Percentiles rank a stretch among this genome's conserved stretches.
phyloP scores from a whole-genome alignment of 2,888 invertebrate genomes.

The Drosophila peninsularis region DNA sequence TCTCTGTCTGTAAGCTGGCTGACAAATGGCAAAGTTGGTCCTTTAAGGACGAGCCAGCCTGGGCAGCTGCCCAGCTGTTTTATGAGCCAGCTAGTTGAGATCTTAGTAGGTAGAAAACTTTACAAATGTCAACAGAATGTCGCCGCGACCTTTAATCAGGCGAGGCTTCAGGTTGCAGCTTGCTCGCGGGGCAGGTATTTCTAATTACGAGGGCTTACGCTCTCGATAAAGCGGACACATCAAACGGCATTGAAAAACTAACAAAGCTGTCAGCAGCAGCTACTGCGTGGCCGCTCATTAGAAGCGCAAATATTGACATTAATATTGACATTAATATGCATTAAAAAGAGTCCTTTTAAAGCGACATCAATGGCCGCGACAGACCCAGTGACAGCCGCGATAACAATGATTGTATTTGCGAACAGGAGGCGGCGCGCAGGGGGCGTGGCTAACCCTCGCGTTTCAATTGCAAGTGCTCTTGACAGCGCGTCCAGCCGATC shows the following conservation, averaged over 20 bases:
- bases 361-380: conserved; percentile 72
- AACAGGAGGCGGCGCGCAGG: neutral
- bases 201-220: conserved; percentile 54
- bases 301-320: conserved; percentile 81
- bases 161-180: conserved; percentile 22
- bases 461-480: conserved; percentile 63
- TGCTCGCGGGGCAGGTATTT: conserved; percentile 22
- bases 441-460: conserved; percentile 20
- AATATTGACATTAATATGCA: conserved; percentile 82
- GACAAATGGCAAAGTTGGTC: conserved; percentile 59
- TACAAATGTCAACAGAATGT: conserved; percentile 73
- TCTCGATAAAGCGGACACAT: conserved; percentile 64
- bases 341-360: conserved; percentile 76
- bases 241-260: conserved; percentile 58
- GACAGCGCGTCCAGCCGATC: conserved; percentile 50
- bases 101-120: conserved; percentile 64
- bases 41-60: conserved; percentile 30
- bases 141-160: conserved; percentile 68
- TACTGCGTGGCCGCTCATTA: conserved; percentile 68
- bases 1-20: conserved; percentile 14
- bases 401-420: conserved; percentile 66
- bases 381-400: conserved; percentile 44
- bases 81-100: conserved; percentile 52
- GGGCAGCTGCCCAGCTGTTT: conserved; percentile 56
- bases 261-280: conserved; percentile 61